Base-by-base conservation (phyloP, 2,797 vertebrate species). In the Megaceryle alcyon region DNA sequence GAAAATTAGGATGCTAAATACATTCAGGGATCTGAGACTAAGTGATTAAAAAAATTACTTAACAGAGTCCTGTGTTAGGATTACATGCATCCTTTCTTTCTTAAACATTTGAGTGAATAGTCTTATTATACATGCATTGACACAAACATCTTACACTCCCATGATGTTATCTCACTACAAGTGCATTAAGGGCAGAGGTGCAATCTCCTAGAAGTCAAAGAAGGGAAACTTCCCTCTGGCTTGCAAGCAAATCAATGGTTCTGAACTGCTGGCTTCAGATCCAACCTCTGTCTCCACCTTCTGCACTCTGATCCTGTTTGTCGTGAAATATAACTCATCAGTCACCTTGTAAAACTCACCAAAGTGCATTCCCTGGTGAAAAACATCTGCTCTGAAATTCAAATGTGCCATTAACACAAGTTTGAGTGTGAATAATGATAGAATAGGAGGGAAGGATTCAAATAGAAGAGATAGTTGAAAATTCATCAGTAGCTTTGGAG, bases 1-100 rank as follows among this genome's bases (percentile, higher is more conserved):
- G 88, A 96, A 96, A 93, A 84, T 93, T 85, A 71, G 19, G 12
- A 64, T 71, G 43, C 12, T 39, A 92, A 92, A 73, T 82, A 57
- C 14, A 44, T 79, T 18, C n/a, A 60, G 93, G 41, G 11, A 64
- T 83, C n/a, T 72, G 13, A 92, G 33, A 3, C 48, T 49, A 87
- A 75, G 44, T 71, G 60, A 85, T 31, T 86, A 2, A 1, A 71
- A 70, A 69, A 66, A 31, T 13, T 1, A 7, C 6, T 51, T 54
- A 80, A 31, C 1, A 37, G 68, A 49, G 9, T 56, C 17, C 25
- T 35, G 4, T 56, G 39, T 44, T 84, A 70, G 10, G 17, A 79
- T 8, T 84, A 6, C 19, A 25, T 21, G 6, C 13, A 84, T 44
- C 28, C 6, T 54, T 72, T 86, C 68, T 65, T 17, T 68, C 16